Evolutionary conservation across 30 jellyfish, hydroid and myxozoan species (phyloP).

Genomic region (Aurelia sp.): DNA sequence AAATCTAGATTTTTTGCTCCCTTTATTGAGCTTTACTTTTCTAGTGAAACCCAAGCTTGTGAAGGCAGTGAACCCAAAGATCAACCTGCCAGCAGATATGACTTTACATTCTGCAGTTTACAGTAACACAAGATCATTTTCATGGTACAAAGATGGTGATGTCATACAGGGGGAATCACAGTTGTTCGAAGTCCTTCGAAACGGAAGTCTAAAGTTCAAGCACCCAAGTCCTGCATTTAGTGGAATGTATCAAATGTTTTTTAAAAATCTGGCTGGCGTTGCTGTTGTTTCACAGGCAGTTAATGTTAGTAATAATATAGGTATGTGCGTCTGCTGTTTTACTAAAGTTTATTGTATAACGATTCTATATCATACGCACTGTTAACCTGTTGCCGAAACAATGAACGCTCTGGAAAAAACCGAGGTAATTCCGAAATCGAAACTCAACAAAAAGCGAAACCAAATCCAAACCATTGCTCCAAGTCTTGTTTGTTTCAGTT

Average conservation of each 20-base stretch:
- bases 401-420: too few species aligned
- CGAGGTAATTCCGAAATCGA: too few species aligned
- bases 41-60: constrained; percentile 22
- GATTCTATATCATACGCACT: too few species aligned
- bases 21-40: too few species aligned
- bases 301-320: not conserved
- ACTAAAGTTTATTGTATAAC: too few species aligned
- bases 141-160: constrained; percentile 40
- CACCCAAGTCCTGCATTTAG: constrained; percentile 12
- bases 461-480: too few species aligned
- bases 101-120: not conserved
- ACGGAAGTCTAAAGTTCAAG: not conserved
- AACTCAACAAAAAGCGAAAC: too few species aligned
- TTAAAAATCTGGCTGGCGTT: constrained; percentile 3
- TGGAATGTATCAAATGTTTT: constrained; percentile 31
- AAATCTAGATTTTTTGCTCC: too few species aligned
- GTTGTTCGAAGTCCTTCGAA: not conserved
- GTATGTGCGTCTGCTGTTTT: too few species aligned
- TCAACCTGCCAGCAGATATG: not conserved
- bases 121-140: not conserved
- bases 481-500: too few species aligned
- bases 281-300: not conserved
- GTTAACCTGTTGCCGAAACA: too few species aligned
- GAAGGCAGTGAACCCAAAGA: not conserved
- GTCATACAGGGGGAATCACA: too few species aligned